A percentile compares a stretch with the other conserved stretches of the same genome.
Evolutionary conservation across 64 coral and sea anemone species (phyloP).

Genomic region (Pocillopora damicornis): DNA sequence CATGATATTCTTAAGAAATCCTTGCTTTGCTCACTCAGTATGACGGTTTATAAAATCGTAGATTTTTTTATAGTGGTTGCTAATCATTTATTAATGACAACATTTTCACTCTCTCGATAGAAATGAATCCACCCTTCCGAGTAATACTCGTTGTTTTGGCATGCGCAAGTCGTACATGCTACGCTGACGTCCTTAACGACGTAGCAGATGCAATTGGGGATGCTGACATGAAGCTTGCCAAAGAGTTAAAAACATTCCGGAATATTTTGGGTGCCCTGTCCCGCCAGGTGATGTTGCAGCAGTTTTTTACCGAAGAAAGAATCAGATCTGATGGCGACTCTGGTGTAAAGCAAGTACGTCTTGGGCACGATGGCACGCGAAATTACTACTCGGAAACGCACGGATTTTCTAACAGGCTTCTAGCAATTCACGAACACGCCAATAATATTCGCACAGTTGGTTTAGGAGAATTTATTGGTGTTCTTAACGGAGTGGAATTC

Average conservation of each 20-base stretch:
- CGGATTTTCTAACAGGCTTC: neutral
- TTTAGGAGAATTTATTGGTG: slow-evolving; percentile 64
- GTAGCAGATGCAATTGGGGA: neutral
- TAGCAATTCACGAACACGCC: slow-evolving; percentile 68
- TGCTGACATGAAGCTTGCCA: neutral
- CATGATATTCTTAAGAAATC: too few relatives aligned
- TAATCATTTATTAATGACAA: neutral
- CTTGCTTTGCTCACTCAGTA: too few relatives aligned
- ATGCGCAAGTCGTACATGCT: neutral
- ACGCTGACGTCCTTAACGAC: neutral
- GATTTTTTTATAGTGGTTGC: too few relatives aligned
- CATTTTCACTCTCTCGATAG: neutral
- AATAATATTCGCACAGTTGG: slow-evolving; percentile 78
- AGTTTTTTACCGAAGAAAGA: slow-evolving; percentile 58
- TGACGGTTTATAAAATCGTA: too few relatives aligned
- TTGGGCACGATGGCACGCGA: slow-evolving; percentile 11
- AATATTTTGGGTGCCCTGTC: neutral
- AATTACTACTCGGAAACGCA: slow-evolving; percentile 55
- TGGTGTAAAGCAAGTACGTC: slow-evolving; percentile 57
- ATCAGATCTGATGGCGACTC: slow-evolving; percentile 59
- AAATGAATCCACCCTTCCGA: neutral
- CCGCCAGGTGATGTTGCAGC: slow-evolving; percentile 52
- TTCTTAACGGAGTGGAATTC: slow-evolving; percentile 77
- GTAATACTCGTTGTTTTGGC: neutral
- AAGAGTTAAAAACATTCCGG: neutral